A percentile compares a stretch with the other conserved stretches of the same genome.
Evolutionary conservation across 2,888 invertebrate genomes (phyloP).

Genomic region (Rotaria macrura): DNA sequence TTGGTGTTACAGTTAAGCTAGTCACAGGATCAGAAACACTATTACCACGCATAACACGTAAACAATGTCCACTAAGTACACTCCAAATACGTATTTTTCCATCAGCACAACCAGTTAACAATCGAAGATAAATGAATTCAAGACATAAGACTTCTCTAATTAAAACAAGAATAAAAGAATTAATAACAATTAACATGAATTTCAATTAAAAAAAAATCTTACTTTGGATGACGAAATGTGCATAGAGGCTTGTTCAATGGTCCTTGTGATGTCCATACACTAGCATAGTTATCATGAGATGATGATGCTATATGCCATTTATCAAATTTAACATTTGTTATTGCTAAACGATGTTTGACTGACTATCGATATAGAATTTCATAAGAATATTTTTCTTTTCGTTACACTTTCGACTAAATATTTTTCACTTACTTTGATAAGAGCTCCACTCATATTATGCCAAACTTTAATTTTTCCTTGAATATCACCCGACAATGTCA

Average conservation of each 20-base stretch:
- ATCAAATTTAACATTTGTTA: constrained; percentile 47
- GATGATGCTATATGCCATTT: constrained; percentile 48
- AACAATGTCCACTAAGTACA: constrained; percentile 46
- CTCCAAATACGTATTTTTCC: constrained; percentile 50
- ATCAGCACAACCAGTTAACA: constrained; percentile 48
- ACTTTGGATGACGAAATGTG: constrained; percentile 49
- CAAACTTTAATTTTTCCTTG: constrained; percentile 48
- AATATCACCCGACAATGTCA: constrained; percentile 46
- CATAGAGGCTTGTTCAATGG: constrained; percentile 43
- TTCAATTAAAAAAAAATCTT: too few relatives aligned
- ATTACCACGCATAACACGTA: constrained; percentile 49
- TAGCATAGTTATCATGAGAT: constrained; percentile 46
- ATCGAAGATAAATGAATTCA: constrained; percentile 46
- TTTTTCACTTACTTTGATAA: constrained; percentile 43
- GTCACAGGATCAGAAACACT: constrained; percentile 48
- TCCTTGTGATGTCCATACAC: constrained; percentile 47
- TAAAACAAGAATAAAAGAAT: too few relatives aligned
- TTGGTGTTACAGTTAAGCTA: constrained; percentile 4
- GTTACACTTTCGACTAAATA: too few relatives aligned
- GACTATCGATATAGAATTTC: background rate
- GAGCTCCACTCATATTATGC: constrained; percentile 42
- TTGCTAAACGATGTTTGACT: constrained; percentile 43
- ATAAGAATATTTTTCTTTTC: background rate
- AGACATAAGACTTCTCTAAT: constrained; percentile 47
- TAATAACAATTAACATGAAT: too few relatives aligned